These are phyloP conservation scores for Maccullochella peelii DNA, from an alignment of 2,113 vertebrate species.

Conservation along the genomic window DNA sequence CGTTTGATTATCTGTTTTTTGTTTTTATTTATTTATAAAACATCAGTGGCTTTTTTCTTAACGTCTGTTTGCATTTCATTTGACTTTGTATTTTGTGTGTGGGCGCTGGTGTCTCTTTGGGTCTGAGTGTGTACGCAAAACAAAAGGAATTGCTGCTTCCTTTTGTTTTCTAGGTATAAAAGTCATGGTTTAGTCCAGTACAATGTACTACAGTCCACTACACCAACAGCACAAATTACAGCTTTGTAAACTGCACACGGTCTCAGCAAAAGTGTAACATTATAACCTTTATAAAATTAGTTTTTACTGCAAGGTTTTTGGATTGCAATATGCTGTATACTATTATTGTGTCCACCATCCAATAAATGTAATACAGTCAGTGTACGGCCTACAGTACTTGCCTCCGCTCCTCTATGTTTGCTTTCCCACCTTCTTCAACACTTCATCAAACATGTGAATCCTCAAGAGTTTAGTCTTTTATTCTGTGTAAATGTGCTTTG, in stretches of 20 bases:
- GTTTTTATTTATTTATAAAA: background rate
- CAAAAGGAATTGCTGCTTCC: too few relatives aligned
- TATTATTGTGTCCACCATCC: background rate
- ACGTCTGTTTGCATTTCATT: background rate
- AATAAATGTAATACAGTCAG: background rate
- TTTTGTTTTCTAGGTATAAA: background rate
- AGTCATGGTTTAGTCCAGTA: too few relatives aligned
- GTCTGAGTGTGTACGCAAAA: too few relatives aligned
- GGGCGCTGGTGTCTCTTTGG: background rate
- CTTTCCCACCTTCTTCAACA: background rate
- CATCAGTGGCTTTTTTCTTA: background rate
- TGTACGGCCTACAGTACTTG: background rate
- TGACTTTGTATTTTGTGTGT: background rate
- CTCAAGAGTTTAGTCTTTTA: background rate
- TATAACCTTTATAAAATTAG: too few relatives aligned
- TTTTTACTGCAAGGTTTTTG: background rate
- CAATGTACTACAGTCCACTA: background rate
- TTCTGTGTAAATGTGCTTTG: constrained; percentile 16
- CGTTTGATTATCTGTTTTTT: background rate
- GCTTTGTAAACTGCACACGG: background rate
- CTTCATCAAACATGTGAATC: background rate
- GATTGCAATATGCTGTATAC: background rate
- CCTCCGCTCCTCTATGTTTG: constrained; percentile 1
- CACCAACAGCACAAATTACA: background rate
- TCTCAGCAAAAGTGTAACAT: background rate